phyloP scores from a whole-genome alignment of 2,797 vertebrate species.

The Sebastolobus alascanus region DNA sequence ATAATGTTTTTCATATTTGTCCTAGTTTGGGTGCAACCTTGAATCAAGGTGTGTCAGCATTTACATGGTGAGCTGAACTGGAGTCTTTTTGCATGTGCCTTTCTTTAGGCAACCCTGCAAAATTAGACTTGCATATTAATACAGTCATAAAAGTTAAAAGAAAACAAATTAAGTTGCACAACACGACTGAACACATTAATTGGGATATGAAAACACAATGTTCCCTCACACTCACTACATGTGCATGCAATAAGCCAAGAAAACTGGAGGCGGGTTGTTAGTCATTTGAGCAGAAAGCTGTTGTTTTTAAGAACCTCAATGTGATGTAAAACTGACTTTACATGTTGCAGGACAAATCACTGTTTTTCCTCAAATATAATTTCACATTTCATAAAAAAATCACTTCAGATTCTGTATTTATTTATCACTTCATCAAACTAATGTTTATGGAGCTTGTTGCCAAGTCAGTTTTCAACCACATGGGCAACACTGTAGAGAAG shows the following conservation, averaged over 20 bases:
- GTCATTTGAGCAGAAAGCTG: not conserved
- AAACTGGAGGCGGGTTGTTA: not conserved
- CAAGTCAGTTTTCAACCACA: not conserved
- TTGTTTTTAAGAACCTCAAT: not conserved
- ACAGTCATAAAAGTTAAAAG: not conserved
- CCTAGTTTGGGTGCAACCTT: not conserved
- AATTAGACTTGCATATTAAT: slow-evolving; percentile 12
- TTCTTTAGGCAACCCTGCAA: not conserved
- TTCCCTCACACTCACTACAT: not conserved
- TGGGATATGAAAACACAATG: not conserved
- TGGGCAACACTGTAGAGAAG: not conserved
- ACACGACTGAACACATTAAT: not conserved
- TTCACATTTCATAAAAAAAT: not conserved
- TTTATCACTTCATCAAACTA: not conserved
- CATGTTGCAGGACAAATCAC: not conserved
- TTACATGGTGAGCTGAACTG: not conserved
- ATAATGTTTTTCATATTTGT: not conserved
- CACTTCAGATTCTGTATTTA: not conserved
- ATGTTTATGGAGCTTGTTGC: not conserved
- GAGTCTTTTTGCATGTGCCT: not conserved
- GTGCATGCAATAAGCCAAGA: not conserved
- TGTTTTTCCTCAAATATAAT: not conserved
- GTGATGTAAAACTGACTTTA: not conserved
- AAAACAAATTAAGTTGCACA: not conserved
- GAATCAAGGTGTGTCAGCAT: not conserved